Evolutionary conservation across 2,113 vertebrate species (phyloP).

Genomic region (Lepus timidus): DNA sequence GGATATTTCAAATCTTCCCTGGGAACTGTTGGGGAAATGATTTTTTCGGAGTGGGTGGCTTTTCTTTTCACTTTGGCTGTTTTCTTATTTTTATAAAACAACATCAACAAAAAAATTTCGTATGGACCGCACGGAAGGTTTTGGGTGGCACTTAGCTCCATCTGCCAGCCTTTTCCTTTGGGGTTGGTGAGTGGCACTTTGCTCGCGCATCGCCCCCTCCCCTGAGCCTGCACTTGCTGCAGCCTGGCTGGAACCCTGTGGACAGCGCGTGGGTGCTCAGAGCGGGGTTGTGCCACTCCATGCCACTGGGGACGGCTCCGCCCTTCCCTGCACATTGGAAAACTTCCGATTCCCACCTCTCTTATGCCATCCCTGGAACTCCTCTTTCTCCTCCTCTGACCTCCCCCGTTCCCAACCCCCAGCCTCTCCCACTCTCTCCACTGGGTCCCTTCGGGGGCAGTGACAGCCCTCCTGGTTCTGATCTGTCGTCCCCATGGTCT

Average conservation of each 20-base stretch:
- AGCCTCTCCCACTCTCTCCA: background rate
- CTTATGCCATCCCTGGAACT: background rate
- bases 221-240: background rate
- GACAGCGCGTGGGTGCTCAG: background rate
- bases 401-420: fast-evolving
- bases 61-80: background rate
- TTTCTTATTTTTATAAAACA: background rate
- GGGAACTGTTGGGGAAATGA: background rate
- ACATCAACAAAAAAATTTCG: background rate
- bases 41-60: background rate
- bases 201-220: background rate
- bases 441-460: too few species aligned
- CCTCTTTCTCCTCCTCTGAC: background rate
- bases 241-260: background rate
- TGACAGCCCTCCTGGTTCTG: background rate
- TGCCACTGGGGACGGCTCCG: fast-evolving
- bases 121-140: background rate
- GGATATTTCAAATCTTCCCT: background rate
- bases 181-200: background rate
- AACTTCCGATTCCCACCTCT: background rate
- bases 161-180: background rate
- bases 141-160: background rate
- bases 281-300: fast-evolving
- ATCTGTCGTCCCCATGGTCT: fast-evolving
- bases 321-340: background rate